Conservation (phyloP, 2,797 vertebrate species). For the Acanthopagrus latus region DNA sequence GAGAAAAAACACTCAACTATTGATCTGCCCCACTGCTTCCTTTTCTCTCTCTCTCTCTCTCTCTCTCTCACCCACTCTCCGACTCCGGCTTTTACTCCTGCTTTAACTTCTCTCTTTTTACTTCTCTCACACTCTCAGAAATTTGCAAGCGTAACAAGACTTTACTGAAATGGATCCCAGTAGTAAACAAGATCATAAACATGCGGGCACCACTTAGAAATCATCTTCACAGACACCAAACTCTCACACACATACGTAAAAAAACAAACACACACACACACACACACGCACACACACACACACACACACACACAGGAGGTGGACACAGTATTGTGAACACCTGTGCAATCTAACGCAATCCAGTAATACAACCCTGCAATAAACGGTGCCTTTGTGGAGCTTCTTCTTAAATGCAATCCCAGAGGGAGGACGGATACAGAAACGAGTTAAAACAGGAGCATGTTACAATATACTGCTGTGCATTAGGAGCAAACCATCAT, state of each 20-base stretch:
- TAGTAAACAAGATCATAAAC: conserved; percentile 70
- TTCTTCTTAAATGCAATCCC: conserved; percentile 20
- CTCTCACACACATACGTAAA: not conserved
- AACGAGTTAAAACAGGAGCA: not conserved
- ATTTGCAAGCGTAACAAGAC: conserved; percentile 73
- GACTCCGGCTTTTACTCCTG: conserved; percentile 55
- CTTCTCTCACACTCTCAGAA: conserved; percentile 57
- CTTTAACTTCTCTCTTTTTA: conserved; percentile 65
- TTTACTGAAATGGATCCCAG: conserved; percentile 63
- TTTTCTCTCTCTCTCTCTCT: conserved; percentile 52
- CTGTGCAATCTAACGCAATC: conserved; percentile 78
- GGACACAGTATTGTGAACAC: conserved; percentile 65
- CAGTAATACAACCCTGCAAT: conserved; percentile 51
- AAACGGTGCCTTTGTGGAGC: conserved; percentile 32
- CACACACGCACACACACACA: conserved; percentile 29
- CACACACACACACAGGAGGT: conserved; percentile 31
- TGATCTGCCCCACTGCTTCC: conserved; percentile 81
- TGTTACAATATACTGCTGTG: conserved; percentile 8
- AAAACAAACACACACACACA: conserved; percentile 14
- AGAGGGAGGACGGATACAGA: not conserved
- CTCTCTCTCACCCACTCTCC: conserved; percentile 48
- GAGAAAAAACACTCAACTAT: conserved; percentile 81
- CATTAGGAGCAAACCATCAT: conserved; percentile 11
- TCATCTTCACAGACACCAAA: conserved; percentile 34
- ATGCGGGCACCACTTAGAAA: conserved; percentile 49